Evolutionary conservation across 2,888 invertebrate genomes (phyloP).

Genomic region (Trissolcus brochymenae): DNA sequence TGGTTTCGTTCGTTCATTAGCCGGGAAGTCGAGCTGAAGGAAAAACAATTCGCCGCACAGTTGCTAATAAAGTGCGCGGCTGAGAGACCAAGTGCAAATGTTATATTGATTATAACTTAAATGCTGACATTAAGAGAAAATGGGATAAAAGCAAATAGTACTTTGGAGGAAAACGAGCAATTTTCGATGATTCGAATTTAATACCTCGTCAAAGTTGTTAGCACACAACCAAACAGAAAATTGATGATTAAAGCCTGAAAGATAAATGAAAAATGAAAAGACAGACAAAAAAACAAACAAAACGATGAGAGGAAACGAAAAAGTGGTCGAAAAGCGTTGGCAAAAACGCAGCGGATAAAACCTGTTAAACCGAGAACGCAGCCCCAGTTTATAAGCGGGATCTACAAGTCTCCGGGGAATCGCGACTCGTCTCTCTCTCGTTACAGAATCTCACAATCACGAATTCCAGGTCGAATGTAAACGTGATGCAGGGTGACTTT

Average conservation of each 20-base stretch:
- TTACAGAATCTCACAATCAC: conserved; percentile 70
- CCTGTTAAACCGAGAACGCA: conserved; percentile 48
- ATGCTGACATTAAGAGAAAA: conserved; percentile 14
- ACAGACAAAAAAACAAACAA: background rate
- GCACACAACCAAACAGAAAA: too few species aligned
- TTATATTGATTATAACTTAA: conserved; percentile 41
- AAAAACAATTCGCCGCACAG: conserved; percentile 24
- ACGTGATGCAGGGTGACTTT: conserved; percentile 49
- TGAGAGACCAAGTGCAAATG: conserved; percentile 39
- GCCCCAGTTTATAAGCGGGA: conserved; percentile 44
- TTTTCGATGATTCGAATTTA: too few species aligned
- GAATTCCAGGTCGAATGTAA: conserved; percentile 71
- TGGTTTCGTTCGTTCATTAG: conserved; percentile 33
- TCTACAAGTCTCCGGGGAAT: conserved; percentile 24
- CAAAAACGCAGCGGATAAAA: conserved; percentile 25
- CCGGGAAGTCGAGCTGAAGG: conserved; percentile 17
- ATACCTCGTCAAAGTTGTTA: too few species aligned
- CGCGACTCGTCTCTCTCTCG: conserved; percentile 36
- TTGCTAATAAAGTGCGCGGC: too few species aligned
- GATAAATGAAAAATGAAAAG: background rate
- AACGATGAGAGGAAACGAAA: background rate
- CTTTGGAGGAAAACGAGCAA: too few species aligned
- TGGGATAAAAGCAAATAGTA: conserved; percentile 6
- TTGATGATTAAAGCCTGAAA: too few species aligned
- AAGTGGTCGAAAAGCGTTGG: conserved; percentile 1